Conservation (phyloP, 2,888 invertebrate genomes). For the Pachliopta kotzebuea region DNA sequence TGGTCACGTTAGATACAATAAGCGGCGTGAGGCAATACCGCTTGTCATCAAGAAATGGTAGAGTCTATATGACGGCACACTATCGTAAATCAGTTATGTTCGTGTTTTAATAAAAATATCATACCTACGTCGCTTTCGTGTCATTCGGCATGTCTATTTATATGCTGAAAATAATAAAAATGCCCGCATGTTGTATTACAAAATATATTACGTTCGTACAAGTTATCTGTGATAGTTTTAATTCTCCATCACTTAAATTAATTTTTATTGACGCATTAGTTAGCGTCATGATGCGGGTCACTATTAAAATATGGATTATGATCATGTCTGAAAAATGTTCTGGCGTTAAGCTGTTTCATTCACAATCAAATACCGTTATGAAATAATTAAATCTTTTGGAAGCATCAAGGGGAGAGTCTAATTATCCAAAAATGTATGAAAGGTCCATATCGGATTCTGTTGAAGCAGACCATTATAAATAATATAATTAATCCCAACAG, state of each 20-base stretch:
- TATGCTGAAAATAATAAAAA: not conserved
- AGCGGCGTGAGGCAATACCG: not conserved
- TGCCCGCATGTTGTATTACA: constrained; percentile 44
- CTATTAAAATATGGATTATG: constrained; percentile 37
- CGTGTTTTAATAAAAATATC: not conserved
- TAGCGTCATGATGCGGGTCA: constrained; percentile 43
- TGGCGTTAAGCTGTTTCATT: not conserved
- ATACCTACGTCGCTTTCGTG: not conserved
- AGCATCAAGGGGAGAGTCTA: not conserved
- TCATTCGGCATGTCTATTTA: not conserved
- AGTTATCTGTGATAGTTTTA: constrained; percentile 47
- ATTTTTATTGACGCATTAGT: constrained; percentile 47
- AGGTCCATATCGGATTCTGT: too few species aligned
- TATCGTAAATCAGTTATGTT: not conserved
- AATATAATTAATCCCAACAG: too few species aligned
- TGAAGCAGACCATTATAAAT: too few species aligned
- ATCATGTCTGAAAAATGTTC: constrained; percentile 6
- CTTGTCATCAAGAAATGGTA: not conserved
- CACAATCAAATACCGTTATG: not conserved
- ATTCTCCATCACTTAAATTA: constrained; percentile 43
- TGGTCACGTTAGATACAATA: constrained; percentile 18
- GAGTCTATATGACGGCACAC: not conserved
- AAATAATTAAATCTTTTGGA: not conserved
- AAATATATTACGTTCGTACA: constrained; percentile 31
- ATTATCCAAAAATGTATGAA: too few species aligned